Evolutionary conservation across 2,888 invertebrate species (phyloP), one percentile per base, ranked within the genome.

Genomic region (Drosophila subquinaria): DNA sequence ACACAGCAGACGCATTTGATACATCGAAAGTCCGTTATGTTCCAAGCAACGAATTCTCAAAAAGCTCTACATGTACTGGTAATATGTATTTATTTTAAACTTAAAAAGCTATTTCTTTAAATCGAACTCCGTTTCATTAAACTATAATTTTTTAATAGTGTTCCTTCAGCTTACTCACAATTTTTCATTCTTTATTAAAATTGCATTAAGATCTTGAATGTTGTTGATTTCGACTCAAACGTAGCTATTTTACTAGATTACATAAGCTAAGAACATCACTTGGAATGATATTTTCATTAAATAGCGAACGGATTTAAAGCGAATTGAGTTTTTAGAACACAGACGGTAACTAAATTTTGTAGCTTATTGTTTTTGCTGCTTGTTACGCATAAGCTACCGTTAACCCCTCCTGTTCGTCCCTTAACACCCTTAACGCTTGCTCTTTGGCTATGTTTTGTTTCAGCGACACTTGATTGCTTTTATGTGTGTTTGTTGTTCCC

Each of bases 401-500:
- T 53, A 11, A 13, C 48, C 43, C 42, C 23, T 11, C 45, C 36
- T 9, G 10, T 9, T 23, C 43, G 13, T 11, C 47, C 10, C 36
- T n/a, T 23, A 15, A 4, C n/a, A 53, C 56, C 42, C 73, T 55
- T 51, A 56, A 47, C 27, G 56, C 62, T 56, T 73, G 60, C 63
- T 68, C 66, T 73, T 70, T 74, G 67, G 72, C 67, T 65, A 63
- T 70, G 82, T 73, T 85, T 76, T 78, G 81, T 87, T 87, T 56
- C 73, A 73, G 73, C 80, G 78, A 80, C 87, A 83, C 84, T 85
- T 81, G 87, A 86, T 86, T 85, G 87, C 80, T 68, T 74, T 75
- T 72, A 69, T 69, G 63, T 62, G 55, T 60, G 45, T 51, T 38
- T 60, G 40, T 68, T 45, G 52, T 15, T 65, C 45, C 48, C 63